These are phyloP conservation scores for Aegotheles bennettii DNA, from an alignment of 2,113 vertebrate species.

Conservation along the genomic window DNA sequence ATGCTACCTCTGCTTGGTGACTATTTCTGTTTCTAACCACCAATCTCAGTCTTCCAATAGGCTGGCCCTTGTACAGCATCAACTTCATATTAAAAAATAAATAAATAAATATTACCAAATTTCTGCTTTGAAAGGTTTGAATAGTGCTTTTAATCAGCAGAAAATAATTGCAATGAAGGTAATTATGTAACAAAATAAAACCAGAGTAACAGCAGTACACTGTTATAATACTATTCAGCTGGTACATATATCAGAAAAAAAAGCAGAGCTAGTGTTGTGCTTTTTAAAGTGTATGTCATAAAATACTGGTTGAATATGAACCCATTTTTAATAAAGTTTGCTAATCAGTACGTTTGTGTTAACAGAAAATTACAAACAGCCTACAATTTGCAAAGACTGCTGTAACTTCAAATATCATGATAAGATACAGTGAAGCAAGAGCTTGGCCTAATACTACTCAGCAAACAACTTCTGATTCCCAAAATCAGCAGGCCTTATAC, in stretches of 20 bases:
- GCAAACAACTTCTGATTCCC: conserved; percentile 68
- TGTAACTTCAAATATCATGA: conserved; percentile 61
- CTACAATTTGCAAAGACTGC: conserved; percentile 44
- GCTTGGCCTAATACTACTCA: conserved; percentile 39
- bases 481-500: conserved; percentile 59
- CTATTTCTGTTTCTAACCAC: background rate
- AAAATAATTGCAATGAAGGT: background rate
- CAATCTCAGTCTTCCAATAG: background rate
- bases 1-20: background rate
- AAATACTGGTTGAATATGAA: background rate
- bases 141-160: background rate
- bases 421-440: conserved; percentile 46
- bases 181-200: background rate
- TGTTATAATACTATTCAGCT: background rate
- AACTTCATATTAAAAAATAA: background rate
- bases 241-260: background rate
- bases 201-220: background rate
- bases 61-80: background rate
- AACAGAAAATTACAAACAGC: conserved; percentile 56
- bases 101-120: background rate
- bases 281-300: background rate
- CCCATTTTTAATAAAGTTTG: conserved; percentile 1
- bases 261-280: background rate
- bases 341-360: conserved; percentile 51
- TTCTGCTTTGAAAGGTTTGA: background rate